These are phyloP conservation scores for Cyanistes caeruleus DNA, from an alignment of 2,113 vertebrate species.

Conservation along the genomic window DNA sequence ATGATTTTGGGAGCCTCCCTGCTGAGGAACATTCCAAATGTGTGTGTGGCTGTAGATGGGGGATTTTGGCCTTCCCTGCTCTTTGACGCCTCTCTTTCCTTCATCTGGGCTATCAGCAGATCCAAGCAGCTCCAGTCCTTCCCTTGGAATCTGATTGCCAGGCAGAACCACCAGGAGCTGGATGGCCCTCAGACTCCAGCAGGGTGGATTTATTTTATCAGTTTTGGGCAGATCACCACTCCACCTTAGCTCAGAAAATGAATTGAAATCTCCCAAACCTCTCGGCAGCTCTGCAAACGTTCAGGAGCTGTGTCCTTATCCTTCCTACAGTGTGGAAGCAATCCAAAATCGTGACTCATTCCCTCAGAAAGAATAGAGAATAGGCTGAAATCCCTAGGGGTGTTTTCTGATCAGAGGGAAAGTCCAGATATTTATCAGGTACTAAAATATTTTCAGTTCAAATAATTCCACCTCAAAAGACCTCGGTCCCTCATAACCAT, in stretches of 20 bases:
- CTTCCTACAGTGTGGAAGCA: neutral
- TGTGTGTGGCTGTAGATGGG: slow-evolving; percentile 42
- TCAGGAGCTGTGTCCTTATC: neutral
- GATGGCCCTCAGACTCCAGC: neutral
- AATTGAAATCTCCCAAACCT: neutral
- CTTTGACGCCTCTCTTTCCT: slow-evolving; percentile 4
- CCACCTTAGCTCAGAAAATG: neutral
- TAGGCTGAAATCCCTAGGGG: neutral
- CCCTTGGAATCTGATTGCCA: neutral
- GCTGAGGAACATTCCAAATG: slow-evolving; percentile 36
- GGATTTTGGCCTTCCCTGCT: slow-evolving; percentile 36
- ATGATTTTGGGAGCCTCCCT: slow-evolving; percentile 49
- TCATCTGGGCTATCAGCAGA: neutral
- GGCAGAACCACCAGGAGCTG: neutral
- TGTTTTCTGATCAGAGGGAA: neutral
- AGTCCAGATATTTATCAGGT: slow-evolving; percentile 10
- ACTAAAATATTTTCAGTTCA: neutral
- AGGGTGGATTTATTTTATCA: neutral
- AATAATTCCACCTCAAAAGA: slow-evolving; percentile 2
- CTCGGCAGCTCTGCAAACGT: neutral
- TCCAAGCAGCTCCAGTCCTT: neutral
- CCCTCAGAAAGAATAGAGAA: neutral
- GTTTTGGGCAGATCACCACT: neutral
- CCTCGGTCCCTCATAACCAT: neutral
- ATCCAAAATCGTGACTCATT: neutral